Percentiles rank a stretch among this genome's conserved stretches.
Evolutionary conservation across 1,140 invertebrate species (phyloP).

Genomic region (Drosophila prosaltans): DNA sequence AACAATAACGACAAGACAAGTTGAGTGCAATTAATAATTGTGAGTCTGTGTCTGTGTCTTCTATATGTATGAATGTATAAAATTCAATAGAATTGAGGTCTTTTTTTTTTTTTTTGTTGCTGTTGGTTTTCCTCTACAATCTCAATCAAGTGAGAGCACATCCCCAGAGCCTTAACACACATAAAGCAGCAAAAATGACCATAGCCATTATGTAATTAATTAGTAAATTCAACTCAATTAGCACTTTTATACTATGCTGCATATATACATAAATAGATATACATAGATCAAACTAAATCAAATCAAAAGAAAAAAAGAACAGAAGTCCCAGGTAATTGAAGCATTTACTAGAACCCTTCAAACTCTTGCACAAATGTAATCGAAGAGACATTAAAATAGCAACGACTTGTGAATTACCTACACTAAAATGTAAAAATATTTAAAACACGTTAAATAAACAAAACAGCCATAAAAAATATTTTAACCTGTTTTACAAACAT

Average conservation of each 20-base stretch:
- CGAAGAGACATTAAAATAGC: neutral
- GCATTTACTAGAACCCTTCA: slow-evolving; percentile 13
- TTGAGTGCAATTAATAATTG: slow-evolving; percentile 63
- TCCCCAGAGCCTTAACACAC: slow-evolving; percentile 5
- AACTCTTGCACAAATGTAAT: slow-evolving; percentile 27
- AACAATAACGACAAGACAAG: slow-evolving; percentile 31
- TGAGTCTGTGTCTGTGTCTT: slow-evolving; percentile 1
- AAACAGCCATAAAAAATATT: too few species aligned
- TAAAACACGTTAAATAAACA: neutral
- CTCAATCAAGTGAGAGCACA: neutral
- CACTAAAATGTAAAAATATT: neutral
- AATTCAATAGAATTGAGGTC: slow-evolving; percentile 51
- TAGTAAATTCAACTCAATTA: slow-evolving; percentile 20
- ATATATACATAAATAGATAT: neutral
- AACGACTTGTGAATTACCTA: slow-evolving; percentile 32
- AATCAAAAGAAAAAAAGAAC: neutral
- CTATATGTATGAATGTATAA: neutral
- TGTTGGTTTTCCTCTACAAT: slow-evolving; percentile 13
- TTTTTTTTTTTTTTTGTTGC: neutral
- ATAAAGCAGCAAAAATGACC: neutral
- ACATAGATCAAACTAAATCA: neutral
- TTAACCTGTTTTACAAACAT: too few species aligned
- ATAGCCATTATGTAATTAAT: neutral
- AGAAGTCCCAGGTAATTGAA: slow-evolving; percentile 10
- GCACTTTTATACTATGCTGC: slow-evolving; percentile 1